Evolutionary conservation across 2,888 invertebrate genomes (phyloP).

Genomic region (Balanococcus diminutus): DNA sequence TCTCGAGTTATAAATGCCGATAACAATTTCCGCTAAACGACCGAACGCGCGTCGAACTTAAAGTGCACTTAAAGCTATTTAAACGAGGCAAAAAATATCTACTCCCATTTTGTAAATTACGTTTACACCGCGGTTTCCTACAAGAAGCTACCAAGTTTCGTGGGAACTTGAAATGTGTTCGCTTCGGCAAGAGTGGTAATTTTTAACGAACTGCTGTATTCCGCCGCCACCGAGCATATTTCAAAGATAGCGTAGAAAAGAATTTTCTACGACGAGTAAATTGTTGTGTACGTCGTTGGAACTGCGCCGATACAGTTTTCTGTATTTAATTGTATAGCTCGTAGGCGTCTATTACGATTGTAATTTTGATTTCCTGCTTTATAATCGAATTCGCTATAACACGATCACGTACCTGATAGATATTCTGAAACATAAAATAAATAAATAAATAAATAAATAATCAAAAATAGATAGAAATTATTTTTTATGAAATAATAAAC

Average conservation of each 20-base stretch:
- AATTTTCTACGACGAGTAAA: background rate
- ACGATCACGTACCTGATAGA: no score
- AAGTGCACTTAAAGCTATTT: slow-evolving; percentile 40
- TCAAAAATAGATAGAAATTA: no score
- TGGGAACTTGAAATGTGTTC: slow-evolving; percentile 28
- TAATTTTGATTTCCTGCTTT: no score
- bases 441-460: no score
- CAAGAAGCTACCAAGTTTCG: slow-evolving; percentile 38
- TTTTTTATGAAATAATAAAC: no score
- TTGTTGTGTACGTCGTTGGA: background rate
- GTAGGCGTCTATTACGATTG: no score
- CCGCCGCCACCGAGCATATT: background rate
- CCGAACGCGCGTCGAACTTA: slow-evolving; percentile 20
- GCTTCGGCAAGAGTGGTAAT: slow-evolving; percentile 23
- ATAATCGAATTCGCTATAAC: no score
- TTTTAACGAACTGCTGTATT: slow-evolving; percentile 25
- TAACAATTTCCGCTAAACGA: background rate
- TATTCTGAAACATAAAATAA: no score
- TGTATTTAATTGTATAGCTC: no score
- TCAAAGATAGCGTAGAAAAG: background rate
- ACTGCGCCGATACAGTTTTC: no score
- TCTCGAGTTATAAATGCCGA: slow-evolving; percentile 12
- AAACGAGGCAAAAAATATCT: slow-evolving; percentile 21
- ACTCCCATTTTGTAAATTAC: slow-evolving; percentile 24
- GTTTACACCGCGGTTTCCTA: slow-evolving; percentile 37